Evolutionary conservation across 2,888 invertebrate genomes (phyloP).

Genomic region (Oxyscelio sp.): DNA sequence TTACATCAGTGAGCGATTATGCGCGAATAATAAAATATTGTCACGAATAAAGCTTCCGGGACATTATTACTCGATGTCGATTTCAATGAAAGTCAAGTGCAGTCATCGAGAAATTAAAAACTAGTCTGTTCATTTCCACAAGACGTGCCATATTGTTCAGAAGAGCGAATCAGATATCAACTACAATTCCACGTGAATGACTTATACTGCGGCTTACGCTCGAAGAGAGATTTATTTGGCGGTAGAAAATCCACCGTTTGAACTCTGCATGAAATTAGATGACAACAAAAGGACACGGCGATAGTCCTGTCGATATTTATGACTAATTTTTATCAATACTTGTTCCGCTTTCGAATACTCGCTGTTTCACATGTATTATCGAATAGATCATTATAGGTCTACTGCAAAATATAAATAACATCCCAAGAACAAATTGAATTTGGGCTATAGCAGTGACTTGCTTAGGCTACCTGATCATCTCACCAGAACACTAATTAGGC

Average conservation of each 20-base stretch:
- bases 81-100: conserved; percentile 60
- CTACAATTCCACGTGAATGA: conserved; percentile 50
- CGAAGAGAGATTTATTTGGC: conserved; percentile 37
- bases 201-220: conserved; percentile 31
- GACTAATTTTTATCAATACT: conserved; percentile 40
- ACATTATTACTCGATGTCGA: conserved; percentile 28
- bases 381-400: too few species aligned
- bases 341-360: conserved; percentile 1
- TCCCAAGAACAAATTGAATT: too few species aligned
- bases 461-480: too few species aligned
- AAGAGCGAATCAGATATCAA: conserved; percentile 58
- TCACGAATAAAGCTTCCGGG: conserved; percentile 10
- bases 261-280: conserved; percentile 34
- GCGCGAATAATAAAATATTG: not conserved
- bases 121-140: conserved; percentile 47
- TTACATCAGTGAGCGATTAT: not conserved
- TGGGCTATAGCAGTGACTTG: too few species aligned
- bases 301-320: conserved; percentile 16
- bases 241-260: conserved; percentile 31
- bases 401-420: too few species aligned
- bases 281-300: conserved; percentile 13
- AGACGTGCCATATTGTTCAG: conserved; percentile 56
- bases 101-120: conserved; percentile 58
- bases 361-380: conserved; percentile 24
- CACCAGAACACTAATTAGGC: too few species aligned